Evolutionary conservation across 2,888 invertebrate genomes (phyloP), one percentile per base, ranked within the genome.

Genomic region (Meta bourneti): DNA sequence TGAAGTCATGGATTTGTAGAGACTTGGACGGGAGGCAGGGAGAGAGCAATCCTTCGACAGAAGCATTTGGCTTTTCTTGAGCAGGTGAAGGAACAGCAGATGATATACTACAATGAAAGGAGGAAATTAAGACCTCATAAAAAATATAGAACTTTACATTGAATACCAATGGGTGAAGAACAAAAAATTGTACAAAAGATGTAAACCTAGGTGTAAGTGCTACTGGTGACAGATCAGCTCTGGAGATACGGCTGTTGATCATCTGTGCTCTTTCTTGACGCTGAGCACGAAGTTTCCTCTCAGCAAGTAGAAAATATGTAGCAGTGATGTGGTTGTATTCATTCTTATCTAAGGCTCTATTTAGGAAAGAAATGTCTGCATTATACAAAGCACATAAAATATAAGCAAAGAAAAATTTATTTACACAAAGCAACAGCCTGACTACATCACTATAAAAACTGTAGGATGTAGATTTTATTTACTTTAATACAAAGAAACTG

Each of bases 241-340:
- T 79, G 13, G 93, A 93, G 54, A 96, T 95, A 92, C 95, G 95
- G 94, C 95, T 94, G 94, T 95, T 95, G 74, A 93, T 93, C 87
- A 93, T 94, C 93, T 93, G 94, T 85, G 94, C 94, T 92, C 94
- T 94, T 90, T 97, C 97, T 94, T 96, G 97, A 94, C 98, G 96
- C 94, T 97, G 96, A 83, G 97, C 96, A 93, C 97, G 96, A 75
- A 99, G 96, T 95, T 98, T 97, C 93, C 98, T 96, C 95, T 99
- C 99, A 16, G 99, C 99, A 94, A 99, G 95, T 94, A 99, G 96
- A 95, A 98, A 99, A 95, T 99, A 99, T 34, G 99, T 99, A 79
- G 99, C 99, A 54, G 99, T 99, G 94, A 99, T 97, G 95, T 99
- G 98, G 95, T 98, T 98, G 95, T 99, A 99, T 94, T 98, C 98